These are phyloP conservation scores for Brienomyrus brachyistius DNA, from an alignment of 2,113 vertebrate species.

Conservation along the genomic window DNA sequence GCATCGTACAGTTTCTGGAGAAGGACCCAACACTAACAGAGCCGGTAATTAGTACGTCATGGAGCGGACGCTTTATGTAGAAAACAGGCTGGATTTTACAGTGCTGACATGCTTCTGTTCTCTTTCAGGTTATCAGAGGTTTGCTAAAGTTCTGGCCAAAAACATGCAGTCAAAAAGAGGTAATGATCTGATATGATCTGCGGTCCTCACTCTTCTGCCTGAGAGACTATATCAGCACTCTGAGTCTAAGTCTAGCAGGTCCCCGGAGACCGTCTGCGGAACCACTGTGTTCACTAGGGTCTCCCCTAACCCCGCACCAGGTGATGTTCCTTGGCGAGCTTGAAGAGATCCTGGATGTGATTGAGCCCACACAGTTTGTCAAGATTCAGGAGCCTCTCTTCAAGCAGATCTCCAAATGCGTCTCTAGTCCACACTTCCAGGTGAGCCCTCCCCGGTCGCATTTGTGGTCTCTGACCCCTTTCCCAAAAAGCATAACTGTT, in stretches of 20 bases:
- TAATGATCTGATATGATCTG: constrained; percentile 39
- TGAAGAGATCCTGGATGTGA: constrained; percentile 97
- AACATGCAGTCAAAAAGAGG: constrained; percentile 99
- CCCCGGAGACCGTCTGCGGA: neutral
- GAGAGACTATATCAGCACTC: neutral
- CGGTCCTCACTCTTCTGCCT: neutral
- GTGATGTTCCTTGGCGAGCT: constrained; percentile 98
- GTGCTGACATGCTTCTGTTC: neutral
- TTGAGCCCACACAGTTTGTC: constrained; percentile 93
- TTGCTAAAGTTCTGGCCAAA: constrained; percentile 99
- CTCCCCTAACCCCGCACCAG: constrained; percentile 41
- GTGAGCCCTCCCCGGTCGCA: neutral
- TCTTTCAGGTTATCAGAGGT: constrained; percentile 89
- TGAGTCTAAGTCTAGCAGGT: neutral
- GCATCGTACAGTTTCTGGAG: constrained; percentile 99
- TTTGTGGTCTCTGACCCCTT: neutral
- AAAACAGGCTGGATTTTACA: neutral
- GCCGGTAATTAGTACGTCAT: constrained; percentile 69
- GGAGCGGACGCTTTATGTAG: neutral
- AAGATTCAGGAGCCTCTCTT: constrained; percentile 98
- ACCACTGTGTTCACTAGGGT: neutral
- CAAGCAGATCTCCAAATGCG: constrained; percentile 98
- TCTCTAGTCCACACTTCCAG: constrained; percentile 98
- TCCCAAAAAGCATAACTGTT: neutral
- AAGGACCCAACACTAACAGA: constrained; percentile 98